A percentile compares a stretch with the other conserved stretches of the same genome.
Evolutionary conservation across 2,113 vertebrate species (phyloP).

Genomic region (Pangasianodon hypophthalmus): DNA sequence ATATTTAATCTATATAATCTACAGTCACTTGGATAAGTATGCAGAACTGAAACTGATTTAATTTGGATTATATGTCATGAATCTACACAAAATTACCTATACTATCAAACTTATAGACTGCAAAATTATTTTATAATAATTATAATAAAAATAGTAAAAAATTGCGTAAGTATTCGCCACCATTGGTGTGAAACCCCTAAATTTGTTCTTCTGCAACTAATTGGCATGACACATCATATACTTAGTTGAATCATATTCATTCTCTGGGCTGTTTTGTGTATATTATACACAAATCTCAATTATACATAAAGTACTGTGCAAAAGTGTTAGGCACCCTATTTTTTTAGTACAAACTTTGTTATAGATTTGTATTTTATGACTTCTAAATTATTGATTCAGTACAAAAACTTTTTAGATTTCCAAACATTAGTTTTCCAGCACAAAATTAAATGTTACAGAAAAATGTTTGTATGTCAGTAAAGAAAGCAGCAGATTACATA

Average conservation of each 20-base stretch:
- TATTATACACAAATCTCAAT: not conserved
- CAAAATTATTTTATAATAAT: no score
- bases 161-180: not conserved
- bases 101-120: not conserved
- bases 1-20: not conserved
- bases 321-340: no score
- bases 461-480: no score
- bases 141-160: no score
- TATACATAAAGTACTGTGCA: not conserved
- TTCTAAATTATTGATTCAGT: no score
- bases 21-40: not conserved
- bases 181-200: not conserved
- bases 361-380: no score
- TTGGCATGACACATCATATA: not conserved
- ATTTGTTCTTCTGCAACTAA: not conserved
- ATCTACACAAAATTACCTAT: not conserved
- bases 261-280: not conserved
- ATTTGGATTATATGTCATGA: not conserved
- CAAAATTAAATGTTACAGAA: no score
- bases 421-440: no score
- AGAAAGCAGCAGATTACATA: no score
- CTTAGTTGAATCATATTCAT: not conserved
- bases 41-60: no score
- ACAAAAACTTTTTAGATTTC: no score
- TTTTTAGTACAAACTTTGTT: no score